phyloP scores from a whole-genome alignment of 2,113 vertebrate genomes.

The Pomatorhinus ruficollis region DNA sequence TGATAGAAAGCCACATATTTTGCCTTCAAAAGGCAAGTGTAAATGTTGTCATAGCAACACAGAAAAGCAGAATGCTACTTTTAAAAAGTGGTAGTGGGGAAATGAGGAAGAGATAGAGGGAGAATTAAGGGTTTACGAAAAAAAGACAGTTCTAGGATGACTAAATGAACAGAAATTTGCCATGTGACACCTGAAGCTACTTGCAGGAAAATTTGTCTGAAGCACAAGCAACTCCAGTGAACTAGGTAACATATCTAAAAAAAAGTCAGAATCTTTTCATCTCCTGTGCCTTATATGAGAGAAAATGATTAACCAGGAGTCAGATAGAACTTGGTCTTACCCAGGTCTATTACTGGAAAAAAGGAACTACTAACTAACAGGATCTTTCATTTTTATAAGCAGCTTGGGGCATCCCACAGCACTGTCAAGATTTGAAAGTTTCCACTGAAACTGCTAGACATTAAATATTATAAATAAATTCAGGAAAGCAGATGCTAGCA shows the following conservation, averaged over 20 bases:
- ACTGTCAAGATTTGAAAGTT: neutral
- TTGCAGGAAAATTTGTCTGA: neutral
- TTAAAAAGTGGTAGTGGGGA: neutral
- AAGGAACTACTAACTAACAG: neutral
- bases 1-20: constrained; percentile 7
- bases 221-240: neutral
- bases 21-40: constrained; percentile 43
- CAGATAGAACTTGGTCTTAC: neutral
- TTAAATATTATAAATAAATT: neutral
- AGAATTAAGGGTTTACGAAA: neutral
- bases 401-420: neutral
- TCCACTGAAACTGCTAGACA: neutral
- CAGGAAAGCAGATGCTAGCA: neutral
- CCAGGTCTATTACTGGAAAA: neutral
- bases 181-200: neutral
- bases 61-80: constrained; percentile 31
- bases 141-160: neutral
- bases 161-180: neutral
- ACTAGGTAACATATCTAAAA: neutral
- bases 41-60: constrained; percentile 60
- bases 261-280: neutral
- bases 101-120: neutral
- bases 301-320: neutral
- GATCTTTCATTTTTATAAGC: neutral
- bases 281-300: neutral